Base-by-base conservation (phyloP, 2,888 invertebrate genomes). In the Portevinia maculata region DNA sequence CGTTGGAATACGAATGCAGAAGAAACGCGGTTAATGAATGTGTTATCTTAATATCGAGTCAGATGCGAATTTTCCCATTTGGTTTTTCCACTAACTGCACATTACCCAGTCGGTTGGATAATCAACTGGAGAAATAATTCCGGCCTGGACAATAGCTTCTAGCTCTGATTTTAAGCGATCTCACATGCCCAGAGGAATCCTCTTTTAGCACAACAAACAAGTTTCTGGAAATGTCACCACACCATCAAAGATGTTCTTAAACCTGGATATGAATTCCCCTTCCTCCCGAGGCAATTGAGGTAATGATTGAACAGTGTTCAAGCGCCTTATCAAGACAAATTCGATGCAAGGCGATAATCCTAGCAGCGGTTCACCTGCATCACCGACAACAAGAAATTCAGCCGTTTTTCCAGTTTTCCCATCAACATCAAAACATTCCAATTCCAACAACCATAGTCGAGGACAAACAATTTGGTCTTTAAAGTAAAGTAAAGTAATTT, bases 41-140 rank as follows among this genome's bases (percentile, higher is more conserved):
- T 74, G 28, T 84, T 79, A 78, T 71, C 30, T 84, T 62, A 1
- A 83, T 62, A 84, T 89, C 88, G 21, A 88, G 86, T 78, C 88
- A 88, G 0, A 88, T 62, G 3, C 86, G 67, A 13, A 87, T 85
- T 17, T 87, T 86, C 17, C 85, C 83, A 30, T 64, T 78, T 3
- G 53, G 41, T 15, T 73, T 79, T 60, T 73, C 59, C 11, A 73
- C 73, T 1, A 79, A 5, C n/a, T 79, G 55, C 3, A 79, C 32
- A 21, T 73, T 3, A 83, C 75, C 83, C 84, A 62, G 8, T 60
- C 83, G 21, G 79, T 84, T 11, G 73, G 70, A 34, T 84, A 76
- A 34, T 78, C 70, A 0, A 84, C 78, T 13, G 73, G 50, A 37
- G 81, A 84, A 76, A 85, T 85, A 8, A 84, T 84, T 41, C 50